Evolutionary conservation across 1,140 invertebrate species (phyloP).

Genomic region (Drosophila jambulina): DNA sequence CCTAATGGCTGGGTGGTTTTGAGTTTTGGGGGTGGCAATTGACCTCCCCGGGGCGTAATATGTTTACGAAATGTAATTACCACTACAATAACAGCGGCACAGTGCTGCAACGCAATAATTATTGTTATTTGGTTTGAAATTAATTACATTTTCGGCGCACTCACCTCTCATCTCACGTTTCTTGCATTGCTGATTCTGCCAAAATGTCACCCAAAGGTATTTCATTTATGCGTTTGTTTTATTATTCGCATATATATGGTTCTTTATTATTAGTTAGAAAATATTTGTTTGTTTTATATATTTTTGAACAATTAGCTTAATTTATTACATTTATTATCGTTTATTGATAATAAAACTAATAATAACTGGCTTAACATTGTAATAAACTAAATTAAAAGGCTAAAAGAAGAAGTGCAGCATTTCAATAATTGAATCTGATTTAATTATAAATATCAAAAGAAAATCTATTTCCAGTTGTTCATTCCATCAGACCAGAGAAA

Average conservation of each 20-base stretch:
- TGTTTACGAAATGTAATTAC: constrained; percentile 70
- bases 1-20: constrained; percentile 1
- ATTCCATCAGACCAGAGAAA: no score
- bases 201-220: constrained; percentile 49
- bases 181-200: constrained; percentile 22
- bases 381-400: neutral
- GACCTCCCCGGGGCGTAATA: constrained; percentile 58
- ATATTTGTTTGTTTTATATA: constrained; percentile 5
- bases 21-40: constrained; percentile 1
- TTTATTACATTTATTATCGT: neutral
- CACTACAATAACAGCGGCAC: constrained; percentile 50
- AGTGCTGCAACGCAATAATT: constrained; percentile 49
- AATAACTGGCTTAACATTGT: neutral
- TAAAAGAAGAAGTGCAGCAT: no score
- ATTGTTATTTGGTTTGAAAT: constrained; percentile 65
- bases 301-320: neutral
- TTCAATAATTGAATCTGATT: no score
- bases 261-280: neutral
- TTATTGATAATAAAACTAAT: neutral
- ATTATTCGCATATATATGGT: constrained; percentile 26
- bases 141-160: constrained; percentile 61
- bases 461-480: no score
- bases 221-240: constrained; percentile 43
- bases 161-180: constrained; percentile 39
- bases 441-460: no score